Base-by-base conservation (phyloP, 2,113 vertebrate species). In the Chamaea fasciata region DNA sequence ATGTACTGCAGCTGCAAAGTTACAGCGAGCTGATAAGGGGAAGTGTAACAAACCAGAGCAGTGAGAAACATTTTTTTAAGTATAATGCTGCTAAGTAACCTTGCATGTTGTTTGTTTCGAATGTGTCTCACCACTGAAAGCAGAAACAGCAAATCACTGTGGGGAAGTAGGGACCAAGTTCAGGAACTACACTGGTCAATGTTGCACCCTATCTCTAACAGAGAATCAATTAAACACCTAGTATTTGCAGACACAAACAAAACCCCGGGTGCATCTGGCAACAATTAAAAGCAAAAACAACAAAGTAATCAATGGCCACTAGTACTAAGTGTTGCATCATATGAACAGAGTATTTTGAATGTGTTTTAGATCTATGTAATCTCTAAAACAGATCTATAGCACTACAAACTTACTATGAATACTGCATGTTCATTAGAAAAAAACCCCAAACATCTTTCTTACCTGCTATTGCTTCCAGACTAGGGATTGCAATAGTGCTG, bases 391-490 rank as follows among this genome's bases (percentile, higher is more conserved):
- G 17, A 60, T 37, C 42, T 71, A 70, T 21, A 42, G 10, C 41
- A 53, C 39, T 11, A 60, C 24, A 70, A 67, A 55, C 27, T 44
- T 53, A 82, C 24, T 65, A 37, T 31, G 35, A 82, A 70, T 30
- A 68, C 10, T 64, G 78, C 9, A 41, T 11, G 4, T 41, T 74
- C 13, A 15, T 31, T 52, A 60, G 41, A 1, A n/a, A 22, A 31
- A 74, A 67, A 19, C 3, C 7, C 6, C 15, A 31, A 35, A 21
- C 4, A 55, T 62, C 31, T 79, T 87, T 41, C 89, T 97, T 98
- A 99, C 99, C 99, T 98, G 99, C 98, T 94, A 99, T 99, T 94
- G 98, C 97, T 97, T 99, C 99, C 83, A 99, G 98, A 87, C 98
- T 99, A 47, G 99, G 99, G 83, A 99, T 99, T 89, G 98, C 98